A percentile compares a stretch with the other conserved stretches of the same genome.
Conservation (phyloP, 2,888 invertebrate genomes). For the Cremastinae sp. region DNA sequence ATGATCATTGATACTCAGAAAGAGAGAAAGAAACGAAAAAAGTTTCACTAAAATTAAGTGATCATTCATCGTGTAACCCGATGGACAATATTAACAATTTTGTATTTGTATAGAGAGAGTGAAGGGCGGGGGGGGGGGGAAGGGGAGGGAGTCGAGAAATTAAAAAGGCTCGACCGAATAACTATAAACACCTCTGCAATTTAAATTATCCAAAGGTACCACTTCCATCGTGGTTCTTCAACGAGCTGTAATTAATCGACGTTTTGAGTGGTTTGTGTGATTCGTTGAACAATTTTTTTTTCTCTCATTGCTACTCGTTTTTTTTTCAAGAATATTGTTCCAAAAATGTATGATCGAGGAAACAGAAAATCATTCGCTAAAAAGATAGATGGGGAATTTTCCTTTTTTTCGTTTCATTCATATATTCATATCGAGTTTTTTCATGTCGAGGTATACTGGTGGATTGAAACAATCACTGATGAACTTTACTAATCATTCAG, state of each 20-base stretch:
- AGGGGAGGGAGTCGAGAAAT: slow-evolving; percentile 52
- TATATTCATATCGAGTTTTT: slow-evolving; percentile 3
- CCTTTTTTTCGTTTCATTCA: not conserved
- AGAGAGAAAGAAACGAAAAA: slow-evolving; percentile 48
- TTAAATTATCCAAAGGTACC: slow-evolving; percentile 48
- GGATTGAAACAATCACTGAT: slow-evolving; percentile 48
- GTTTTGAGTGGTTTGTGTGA: slow-evolving; percentile 53
- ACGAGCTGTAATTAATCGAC: slow-evolving; percentile 58
- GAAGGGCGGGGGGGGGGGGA: too few relatives aligned
- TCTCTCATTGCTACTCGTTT: slow-evolving; percentile 22
- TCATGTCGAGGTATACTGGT: slow-evolving; percentile 31
- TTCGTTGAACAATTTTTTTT: slow-evolving; percentile 56
- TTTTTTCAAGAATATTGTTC: slow-evolving; percentile 60
- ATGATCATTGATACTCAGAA: slow-evolving; percentile 64
- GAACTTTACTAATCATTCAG: slow-evolving; percentile 62
- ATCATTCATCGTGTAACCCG: slow-evolving; percentile 72
- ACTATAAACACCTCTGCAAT: slow-evolving; percentile 53
- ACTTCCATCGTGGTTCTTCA: slow-evolving; percentile 31
- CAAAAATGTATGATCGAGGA: slow-evolving; percentile 50
- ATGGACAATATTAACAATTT: slow-evolving; percentile 78
- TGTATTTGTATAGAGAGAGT: slow-evolving; percentile 78
- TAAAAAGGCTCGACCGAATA: slow-evolving; percentile 48
- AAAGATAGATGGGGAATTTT: slow-evolving; percentile 1
- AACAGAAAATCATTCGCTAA: slow-evolving; percentile 5
- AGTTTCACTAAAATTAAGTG: slow-evolving; percentile 68